A percentile compares a stretch with the other conserved stretches of the same genome.
Conservation (phyloP, 2,797 vertebrate species). For the Danio jaintianensis region DNA sequence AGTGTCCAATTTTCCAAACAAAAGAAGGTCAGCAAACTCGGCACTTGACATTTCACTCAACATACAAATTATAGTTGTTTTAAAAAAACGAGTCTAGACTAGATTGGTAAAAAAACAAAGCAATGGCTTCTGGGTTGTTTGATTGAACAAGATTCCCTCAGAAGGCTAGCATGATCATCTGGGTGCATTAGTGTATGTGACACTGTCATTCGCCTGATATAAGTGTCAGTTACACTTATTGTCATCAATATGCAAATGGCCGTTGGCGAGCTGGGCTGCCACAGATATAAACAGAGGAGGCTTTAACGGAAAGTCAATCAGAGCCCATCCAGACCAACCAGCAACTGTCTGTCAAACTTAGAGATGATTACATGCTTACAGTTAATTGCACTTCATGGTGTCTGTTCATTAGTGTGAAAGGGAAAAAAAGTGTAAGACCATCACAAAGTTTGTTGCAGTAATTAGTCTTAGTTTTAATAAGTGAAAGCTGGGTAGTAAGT, state of each 20-base stretch:
- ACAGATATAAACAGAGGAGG: slow-evolving; percentile 36
- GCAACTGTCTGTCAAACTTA: slow-evolving; percentile 50
- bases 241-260: slow-evolving; percentile 50
- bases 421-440: background rate
- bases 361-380: slow-evolving; percentile 42
- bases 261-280: background rate
- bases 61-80: slow-evolving; percentile 8
- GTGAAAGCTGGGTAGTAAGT: background rate
- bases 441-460: background rate
- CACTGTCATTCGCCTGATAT: background rate
- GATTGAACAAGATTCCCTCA: background rate
- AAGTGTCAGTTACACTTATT: slow-evolving; percentile 47
- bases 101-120: slow-evolving; percentile 4
- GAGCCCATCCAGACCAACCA: slow-evolving; percentile 37
- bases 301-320: slow-evolving; percentile 60
- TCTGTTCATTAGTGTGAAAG: slow-evolving; percentile 23
- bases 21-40: slow-evolving; percentile 5
- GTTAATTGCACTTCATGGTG: slow-evolving; percentile 50
- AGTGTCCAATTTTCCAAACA: background rate
- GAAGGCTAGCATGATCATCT: background rate
- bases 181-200: background rate
- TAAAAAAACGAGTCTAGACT: background rate
- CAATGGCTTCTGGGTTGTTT: slow-evolving; percentile 10
- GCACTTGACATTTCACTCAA: background rate
- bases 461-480: background rate